Conservation (phyloP, 2,113 vertebrate species). For the Otocyon megalotis region DNA sequence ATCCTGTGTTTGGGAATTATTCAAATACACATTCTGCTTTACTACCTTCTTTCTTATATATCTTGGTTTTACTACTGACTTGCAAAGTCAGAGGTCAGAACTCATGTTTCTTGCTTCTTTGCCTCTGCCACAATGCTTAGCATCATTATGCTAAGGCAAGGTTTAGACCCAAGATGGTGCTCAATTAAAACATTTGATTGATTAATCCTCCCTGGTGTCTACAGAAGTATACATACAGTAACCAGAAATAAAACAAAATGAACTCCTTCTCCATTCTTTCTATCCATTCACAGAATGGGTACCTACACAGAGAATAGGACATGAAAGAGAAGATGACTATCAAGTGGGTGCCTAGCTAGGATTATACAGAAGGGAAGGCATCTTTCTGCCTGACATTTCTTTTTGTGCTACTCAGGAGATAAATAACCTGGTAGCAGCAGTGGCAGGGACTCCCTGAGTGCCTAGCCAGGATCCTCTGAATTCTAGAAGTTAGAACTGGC, state of each 20-base stretch:
- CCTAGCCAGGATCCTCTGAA: conserved; percentile 29
- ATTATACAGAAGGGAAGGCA: not conserved
- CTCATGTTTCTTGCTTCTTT: not conserved
- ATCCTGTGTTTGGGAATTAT: not conserved
- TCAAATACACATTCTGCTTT: not conserved
- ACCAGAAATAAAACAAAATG: conserved; percentile 26
- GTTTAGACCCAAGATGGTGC: not conserved
- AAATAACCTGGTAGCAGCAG: conserved; percentile 31
- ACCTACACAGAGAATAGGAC: not conserved
- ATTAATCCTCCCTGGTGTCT: not conserved
- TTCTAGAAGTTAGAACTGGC: conserved; percentile 50
- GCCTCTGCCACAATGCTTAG: not conserved
- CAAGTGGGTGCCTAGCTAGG: not conserved
- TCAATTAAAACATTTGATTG: not conserved
- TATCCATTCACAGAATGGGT: not conserved
- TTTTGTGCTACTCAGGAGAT: conserved; percentile 38
- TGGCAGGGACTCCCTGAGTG: not conserved
- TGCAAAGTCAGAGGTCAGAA: not conserved
- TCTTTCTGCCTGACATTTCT: not conserved
- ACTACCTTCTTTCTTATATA: not conserved
- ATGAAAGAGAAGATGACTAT: not conserved
- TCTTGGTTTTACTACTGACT: not conserved
- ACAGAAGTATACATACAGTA: not conserved
- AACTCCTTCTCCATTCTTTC: not conserved
- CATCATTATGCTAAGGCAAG: not conserved